Percentiles rank a stretch among this genome's conserved stretches.
These are phyloP conservation scores for Oncopodura yosiiana DNA, from an alignment of 1,140 invertebrate species.

Conservation along the genomic window DNA sequence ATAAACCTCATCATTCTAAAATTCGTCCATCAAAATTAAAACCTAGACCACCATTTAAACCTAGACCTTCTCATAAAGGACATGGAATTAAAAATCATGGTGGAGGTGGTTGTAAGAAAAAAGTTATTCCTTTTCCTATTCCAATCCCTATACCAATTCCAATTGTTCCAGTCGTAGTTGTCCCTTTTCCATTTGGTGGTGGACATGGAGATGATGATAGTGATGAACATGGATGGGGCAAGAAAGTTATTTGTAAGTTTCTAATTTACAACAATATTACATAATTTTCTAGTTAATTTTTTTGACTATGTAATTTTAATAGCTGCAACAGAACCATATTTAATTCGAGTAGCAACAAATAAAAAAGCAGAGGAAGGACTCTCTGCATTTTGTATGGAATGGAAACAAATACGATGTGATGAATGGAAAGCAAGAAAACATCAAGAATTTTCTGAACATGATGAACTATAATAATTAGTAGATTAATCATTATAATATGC, in stretches of 20 bases:
- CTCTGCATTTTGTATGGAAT: slow-evolving; percentile 30
- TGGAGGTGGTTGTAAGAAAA: slow-evolving; percentile 2
- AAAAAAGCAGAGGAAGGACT: slow-evolving; percentile 26
- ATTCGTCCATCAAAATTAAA: too few species aligned
- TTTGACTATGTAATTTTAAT: background rate
- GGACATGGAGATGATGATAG: slow-evolving; percentile 20
- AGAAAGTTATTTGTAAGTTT: slow-evolving; percentile 18
- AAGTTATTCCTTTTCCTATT: slow-evolving; percentile 19
- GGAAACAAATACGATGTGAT: slow-evolving; percentile 34
- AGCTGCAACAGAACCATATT: slow-evolving; percentile 26
- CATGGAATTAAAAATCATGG: slow-evolving; percentile 12
- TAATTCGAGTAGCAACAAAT: slow-evolving; percentile 32
- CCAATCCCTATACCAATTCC: slow-evolving; percentile 25
- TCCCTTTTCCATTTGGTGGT: slow-evolving; percentile 27
- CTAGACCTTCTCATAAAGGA: too few species aligned
- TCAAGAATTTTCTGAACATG: background rate
- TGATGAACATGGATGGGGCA: slow-evolving; percentile 9
- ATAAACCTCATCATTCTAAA: too few species aligned
- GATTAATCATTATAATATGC: background rate
- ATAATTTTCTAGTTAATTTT: background rate
- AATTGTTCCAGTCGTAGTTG: slow-evolving; percentile 25
- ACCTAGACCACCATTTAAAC: too few species aligned
- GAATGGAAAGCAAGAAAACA: slow-evolving; percentile 8
- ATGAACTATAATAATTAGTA: too few species aligned
- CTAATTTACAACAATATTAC: background rate